Evolutionary conservation across 2,888 invertebrate species (phyloP), one percentile per base, ranked within the genome.

Genomic region (Malachius bipustulatus): DNA sequence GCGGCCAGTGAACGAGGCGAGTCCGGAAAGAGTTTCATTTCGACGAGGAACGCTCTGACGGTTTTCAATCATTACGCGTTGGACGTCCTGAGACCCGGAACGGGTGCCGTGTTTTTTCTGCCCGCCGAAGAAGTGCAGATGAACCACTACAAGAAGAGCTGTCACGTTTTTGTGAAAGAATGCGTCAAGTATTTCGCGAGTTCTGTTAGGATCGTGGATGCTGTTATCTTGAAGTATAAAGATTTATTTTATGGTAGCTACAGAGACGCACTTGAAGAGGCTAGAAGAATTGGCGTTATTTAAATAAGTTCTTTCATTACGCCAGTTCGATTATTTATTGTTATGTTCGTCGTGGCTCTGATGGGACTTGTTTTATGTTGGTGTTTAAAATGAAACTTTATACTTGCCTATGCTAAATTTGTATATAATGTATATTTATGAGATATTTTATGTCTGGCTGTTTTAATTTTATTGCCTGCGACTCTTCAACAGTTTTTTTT

Each of bases 61-160:
- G 78, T 81, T 26, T 81, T 82, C 60, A 82, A 82, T 58, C 82
- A 82, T 55, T 82, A 81, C 51, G 75, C 80, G 3, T 57, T 82
- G 44, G 67, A 71, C 37, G 67, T 70, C 37, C 52, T 79, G 14
- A 69, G 69, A 34, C 63, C 69, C 4, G 60, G 62, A 3, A 65
- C 70, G 12, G 65, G 67, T 44, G 60, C 65, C 10, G 69, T 68
- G 26, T 70, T 72, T 64, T 65, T 73, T 42, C 66, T 79, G 42
- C 69, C 73, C 30, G 64, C 68, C 15, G 58, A 56, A 30, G 65
- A 72, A 50, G 76, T 71, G 27, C 74, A 77, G 51, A 67, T 79
- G 46, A 77, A 79, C 53, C 79, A 79, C 62, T 78, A 80, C 50
- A 72, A 74, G 60, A 66, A 49, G 19, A 48, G 66, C 57, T 57